These are phyloP conservation scores for Branchinecta lindahli DNA, from an alignment of 1,140 invertebrate species.

Conservation along the genomic window DNA sequence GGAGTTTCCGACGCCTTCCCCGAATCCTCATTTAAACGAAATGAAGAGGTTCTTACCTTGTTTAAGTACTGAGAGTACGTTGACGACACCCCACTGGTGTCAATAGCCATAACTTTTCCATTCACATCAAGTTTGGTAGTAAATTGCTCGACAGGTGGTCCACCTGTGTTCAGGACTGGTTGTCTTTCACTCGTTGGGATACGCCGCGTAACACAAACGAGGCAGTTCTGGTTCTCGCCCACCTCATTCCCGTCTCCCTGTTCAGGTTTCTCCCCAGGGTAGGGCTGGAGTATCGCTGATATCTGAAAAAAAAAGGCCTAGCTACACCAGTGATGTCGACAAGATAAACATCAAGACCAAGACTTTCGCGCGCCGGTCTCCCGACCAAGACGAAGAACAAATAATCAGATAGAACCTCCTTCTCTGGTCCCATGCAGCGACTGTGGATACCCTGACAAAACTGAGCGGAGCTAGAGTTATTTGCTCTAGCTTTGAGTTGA, in stretches of 20 bases:
- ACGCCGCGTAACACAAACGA: constrained; percentile 65
- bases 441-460: no score
- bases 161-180: constrained; percentile 33
- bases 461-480: no score
- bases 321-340: not conserved
- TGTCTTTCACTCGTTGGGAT: constrained; percentile 67
- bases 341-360: not conserved
- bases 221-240: constrained; percentile 41
- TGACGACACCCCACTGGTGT: constrained; percentile 49
- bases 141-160: constrained; percentile 63
- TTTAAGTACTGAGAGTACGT: constrained; percentile 47
- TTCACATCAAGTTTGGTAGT: constrained; percentile 73
- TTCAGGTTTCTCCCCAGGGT: constrained; percentile 33
- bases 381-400: no score
- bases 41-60: constrained; percentile 35
- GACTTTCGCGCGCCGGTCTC: no score
- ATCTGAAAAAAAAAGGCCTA: constrained; percentile 20
- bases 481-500: no score
- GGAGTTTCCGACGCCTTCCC: no score
- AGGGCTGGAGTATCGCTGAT: constrained; percentile 30
- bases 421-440: no score
- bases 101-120: constrained; percentile 63
- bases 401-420: no score
- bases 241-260: constrained; percentile 35
- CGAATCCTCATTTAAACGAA: no score